Evolutionary conservation across 2,113 vertebrate genomes (phyloP).

Genomic region (Athene cunicularia): DNA sequence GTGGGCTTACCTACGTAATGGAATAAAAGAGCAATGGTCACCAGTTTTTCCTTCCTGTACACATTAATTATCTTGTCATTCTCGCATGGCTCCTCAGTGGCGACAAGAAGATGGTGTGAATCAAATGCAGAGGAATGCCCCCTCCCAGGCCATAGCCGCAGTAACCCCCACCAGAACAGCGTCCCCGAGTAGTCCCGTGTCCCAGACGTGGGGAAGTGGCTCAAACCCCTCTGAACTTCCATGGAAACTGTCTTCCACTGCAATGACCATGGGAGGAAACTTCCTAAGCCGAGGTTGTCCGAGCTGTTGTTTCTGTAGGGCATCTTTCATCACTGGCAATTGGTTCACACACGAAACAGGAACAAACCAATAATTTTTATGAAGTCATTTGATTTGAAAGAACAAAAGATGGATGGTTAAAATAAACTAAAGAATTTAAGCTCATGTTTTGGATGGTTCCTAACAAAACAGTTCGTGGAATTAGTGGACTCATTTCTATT

Average conservation of each 20-base stretch:
- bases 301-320: constrained; percentile 62
- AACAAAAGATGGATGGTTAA: constrained; percentile 69
- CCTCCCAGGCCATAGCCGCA: constrained; percentile 63
- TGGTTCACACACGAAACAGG: constrained; percentile 64
- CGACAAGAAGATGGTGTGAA: constrained; percentile 27
- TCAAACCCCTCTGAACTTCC: constrained; percentile 82
- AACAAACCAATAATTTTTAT: constrained; percentile 61
- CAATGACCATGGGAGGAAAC: constrained; percentile 78
- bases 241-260: constrained; percentile 86
- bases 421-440: constrained; percentile 69
- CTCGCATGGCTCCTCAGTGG: constrained; percentile 65
- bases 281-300: constrained; percentile 72
- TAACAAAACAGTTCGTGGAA: constrained; percentile 72
- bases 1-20: constrained; percentile 70
- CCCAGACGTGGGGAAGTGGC: constrained; percentile 65
- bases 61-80: constrained; percentile 69
- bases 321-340: constrained; percentile 61
- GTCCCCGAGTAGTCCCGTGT: constrained; percentile 53
- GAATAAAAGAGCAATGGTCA: constrained; percentile 75
- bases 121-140: constrained; percentile 23
- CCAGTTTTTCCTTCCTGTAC: constrained; percentile 70
- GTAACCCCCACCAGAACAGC: constrained; percentile 50
- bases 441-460: constrained; percentile 72
- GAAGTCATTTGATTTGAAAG: constrained; percentile 66
- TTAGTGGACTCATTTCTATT: constrained; percentile 75